These are phyloP conservation scores for Avahi laniger DNA, from an alignment of 2,797 vertebrate species.

Conservation along the genomic window DNA sequence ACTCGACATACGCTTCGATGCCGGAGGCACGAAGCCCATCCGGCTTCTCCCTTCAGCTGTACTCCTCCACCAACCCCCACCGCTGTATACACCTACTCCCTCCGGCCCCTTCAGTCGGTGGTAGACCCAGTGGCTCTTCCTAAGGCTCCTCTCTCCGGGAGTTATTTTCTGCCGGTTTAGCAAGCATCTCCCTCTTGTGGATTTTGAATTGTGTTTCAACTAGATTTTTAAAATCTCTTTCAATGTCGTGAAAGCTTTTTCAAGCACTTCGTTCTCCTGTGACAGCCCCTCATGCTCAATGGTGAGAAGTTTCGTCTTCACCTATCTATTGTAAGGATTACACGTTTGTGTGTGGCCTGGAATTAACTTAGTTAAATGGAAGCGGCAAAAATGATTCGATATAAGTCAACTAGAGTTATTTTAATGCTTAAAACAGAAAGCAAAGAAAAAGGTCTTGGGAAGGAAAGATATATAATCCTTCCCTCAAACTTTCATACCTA, in stretches of 20 bases:
- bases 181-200: constrained; percentile 75
- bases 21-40: background rate
- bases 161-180: constrained; percentile 26
- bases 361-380: constrained; percentile 4
- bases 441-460: background rate
- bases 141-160: background rate
- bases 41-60: background rate
- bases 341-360: background rate
- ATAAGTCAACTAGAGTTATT: background rate
- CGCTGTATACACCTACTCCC: background rate
- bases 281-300: background rate
- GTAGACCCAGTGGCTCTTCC: background rate
- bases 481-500: background rate
- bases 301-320: constrained; percentile 45
- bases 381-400: background rate
- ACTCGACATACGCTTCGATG: background rate
- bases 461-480: background rate
- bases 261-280: constrained; percentile 10
- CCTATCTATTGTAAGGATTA: background rate
- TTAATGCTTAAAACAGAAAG: constrained; percentile 38
- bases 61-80: background rate
- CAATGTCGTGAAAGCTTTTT: constrained; percentile 21
- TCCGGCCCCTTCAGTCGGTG: background rate
- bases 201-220: constrained; percentile 54
- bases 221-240: background rate